Conservation (phyloP, 37 sponge, comb jelly and placozoan genomes). For the Eunapius fragilis region DNA sequence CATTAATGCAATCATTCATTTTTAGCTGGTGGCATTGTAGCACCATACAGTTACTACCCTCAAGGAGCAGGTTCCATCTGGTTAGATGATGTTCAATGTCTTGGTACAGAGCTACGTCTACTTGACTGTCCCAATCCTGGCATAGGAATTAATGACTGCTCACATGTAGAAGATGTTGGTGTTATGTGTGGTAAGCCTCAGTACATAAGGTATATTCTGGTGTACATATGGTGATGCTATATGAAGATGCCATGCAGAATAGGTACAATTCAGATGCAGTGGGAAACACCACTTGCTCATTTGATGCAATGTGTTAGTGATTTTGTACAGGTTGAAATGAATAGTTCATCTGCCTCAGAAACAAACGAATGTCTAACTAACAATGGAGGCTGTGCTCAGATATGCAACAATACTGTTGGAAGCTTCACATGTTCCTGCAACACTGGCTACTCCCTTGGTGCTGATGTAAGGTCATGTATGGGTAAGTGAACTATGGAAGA, state of each 20-base stretch:
- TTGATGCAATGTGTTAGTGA: not conserved
- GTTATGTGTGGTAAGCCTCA: slow-evolving; percentile 5
- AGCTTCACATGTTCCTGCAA: slow-evolving; percentile 18
- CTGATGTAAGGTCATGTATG: slow-evolving; percentile 1
- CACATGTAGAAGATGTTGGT: slow-evolving; percentile 39
- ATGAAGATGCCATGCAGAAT: too few species aligned
- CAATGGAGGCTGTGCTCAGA: slow-evolving; percentile 2
- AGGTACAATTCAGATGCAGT: too few species aligned
- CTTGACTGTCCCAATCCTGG: slow-evolving; percentile 9
- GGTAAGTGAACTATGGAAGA: slow-evolving; percentile 2
- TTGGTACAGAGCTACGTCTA: slow-evolving; percentile 17
- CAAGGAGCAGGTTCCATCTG: slow-evolving; percentile 29
- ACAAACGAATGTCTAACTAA: not conserved
- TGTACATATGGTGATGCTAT: too few species aligned
- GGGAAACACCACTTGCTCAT: not conserved
- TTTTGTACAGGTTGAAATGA: not conserved
- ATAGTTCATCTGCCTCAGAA: not conserved
- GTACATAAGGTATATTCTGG: too few species aligned
- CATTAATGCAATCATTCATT: too few species aligned
- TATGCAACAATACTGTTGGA: slow-evolving; percentile 6
- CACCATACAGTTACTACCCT: not conserved
- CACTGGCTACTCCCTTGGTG: slow-evolving; percentile 24
- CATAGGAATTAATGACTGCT: slow-evolving; percentile 22
- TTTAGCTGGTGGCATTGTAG: not conserved
- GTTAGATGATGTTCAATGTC: slow-evolving; percentile 27